Conservation (phyloP, 2,113 vertebrate genomes). For the Hydropotes inermis region DNA sequence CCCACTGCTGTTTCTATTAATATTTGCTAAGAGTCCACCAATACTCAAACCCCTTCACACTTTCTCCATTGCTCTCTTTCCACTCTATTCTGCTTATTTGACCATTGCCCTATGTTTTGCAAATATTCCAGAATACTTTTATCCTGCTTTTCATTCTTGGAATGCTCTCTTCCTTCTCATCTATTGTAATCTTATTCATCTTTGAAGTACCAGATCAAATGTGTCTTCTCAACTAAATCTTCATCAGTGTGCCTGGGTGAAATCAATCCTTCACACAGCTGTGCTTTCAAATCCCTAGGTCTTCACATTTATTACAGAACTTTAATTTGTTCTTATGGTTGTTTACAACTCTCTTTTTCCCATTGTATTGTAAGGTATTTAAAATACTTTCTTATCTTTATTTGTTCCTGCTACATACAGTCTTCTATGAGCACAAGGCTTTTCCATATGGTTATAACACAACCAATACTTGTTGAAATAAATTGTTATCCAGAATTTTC, state of each 20-base stretch:
- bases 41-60: background rate
- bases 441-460: background rate
- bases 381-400: conserved; percentile 18
- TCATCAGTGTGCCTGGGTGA: background rate
- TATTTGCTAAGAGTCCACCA: background rate
- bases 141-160: background rate
- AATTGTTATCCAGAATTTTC: background rate
- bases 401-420: background rate
- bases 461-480: background rate
- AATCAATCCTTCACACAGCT: background rate
- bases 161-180: background rate
- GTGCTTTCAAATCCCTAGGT: background rate
- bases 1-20: background rate
- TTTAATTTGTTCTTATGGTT: background rate
- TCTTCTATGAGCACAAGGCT: background rate
- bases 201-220: background rate
- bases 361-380: background rate
- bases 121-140: background rate
- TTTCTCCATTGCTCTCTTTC: background rate
- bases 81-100: background rate
- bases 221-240: background rate
- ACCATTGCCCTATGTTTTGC: background rate
- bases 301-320: background rate
- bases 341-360: background rate
- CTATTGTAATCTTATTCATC: background rate